Conservation (phyloP, 2,113 vertebrate species). For the Bungarus multicinctus region DNA sequence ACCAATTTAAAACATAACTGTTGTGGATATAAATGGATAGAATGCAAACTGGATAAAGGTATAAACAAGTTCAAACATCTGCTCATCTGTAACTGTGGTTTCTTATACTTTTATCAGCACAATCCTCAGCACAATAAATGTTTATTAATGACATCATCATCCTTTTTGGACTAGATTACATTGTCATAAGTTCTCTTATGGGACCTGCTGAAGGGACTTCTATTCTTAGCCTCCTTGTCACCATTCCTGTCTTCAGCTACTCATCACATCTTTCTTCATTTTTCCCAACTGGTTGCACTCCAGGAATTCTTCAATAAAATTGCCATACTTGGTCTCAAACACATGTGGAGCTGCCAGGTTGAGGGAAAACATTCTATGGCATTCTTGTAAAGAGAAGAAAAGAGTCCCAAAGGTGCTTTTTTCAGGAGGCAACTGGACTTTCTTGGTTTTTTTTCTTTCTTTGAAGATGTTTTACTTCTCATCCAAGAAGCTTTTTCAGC, state of each 20-base stretch:
- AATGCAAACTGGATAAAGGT: neutral
- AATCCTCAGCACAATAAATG: neutral
- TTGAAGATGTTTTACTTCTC: no score
- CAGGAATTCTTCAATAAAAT: neutral
- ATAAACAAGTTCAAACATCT: neutral
- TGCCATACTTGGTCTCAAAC: neutral
- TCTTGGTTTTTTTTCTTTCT: no score
- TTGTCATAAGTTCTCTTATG: neutral
- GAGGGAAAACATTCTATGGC: neutral
- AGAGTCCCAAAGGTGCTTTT: neutral
- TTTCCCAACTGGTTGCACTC: neutral
- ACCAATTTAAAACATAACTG: neutral
- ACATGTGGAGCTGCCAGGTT: neutral
- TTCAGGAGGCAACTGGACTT: no score
- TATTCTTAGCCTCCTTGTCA: neutral
- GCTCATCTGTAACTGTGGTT: neutral
- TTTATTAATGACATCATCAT: neutral
- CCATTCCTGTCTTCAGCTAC: neutral
- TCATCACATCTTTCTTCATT: neutral
- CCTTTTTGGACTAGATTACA: neutral
- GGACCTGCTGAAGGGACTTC: neutral
- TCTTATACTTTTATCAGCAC: neutral
- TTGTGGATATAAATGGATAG: neutral
- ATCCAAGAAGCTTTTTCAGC: no score
- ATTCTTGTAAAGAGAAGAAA: neutral